A percentile compares a stretch with the other conserved stretches of the same genome.
These are phyloP conservation scores for Discoglossus pictus DNA, from an alignment of 2,797 vertebrate species.

Conservation along the genomic window DNA sequence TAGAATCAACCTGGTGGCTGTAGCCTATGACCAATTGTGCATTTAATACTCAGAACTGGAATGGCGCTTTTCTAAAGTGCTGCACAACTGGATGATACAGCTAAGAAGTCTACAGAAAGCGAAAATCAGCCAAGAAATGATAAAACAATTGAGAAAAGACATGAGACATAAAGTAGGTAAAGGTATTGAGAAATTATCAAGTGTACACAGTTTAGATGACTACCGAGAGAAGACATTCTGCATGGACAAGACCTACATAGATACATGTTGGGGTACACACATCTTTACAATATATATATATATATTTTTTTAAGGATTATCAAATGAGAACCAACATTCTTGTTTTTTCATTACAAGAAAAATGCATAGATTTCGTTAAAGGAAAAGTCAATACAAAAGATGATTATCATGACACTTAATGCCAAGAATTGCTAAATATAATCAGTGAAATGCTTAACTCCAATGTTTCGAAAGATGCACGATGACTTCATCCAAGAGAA, in stretches of 20 bases:
- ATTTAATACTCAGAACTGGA: conserved; percentile 65
- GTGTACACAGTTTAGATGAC: conserved; percentile 50
- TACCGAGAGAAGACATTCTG: conserved; percentile 27
- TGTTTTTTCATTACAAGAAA: conserved; percentile 54
- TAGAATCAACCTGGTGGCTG: conserved; percentile 63
- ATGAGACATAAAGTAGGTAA: conserved; percentile 59
- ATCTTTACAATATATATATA: too few species aligned
- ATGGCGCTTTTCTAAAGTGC: conserved; percentile 55
- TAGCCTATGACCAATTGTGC: conserved; percentile 68
- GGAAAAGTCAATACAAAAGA: conserved; percentile 59
- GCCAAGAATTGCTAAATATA: conserved; percentile 64
- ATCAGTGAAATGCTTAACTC: conserved; percentile 64
- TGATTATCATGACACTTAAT: conserved; percentile 70
- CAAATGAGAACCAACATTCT: too few species aligned
- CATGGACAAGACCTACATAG: conserved; percentile 31
- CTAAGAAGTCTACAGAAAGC: conserved; percentile 52
- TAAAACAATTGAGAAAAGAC: conserved; percentile 63
- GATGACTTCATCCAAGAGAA: conserved; percentile 61
- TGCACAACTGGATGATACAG: conserved; percentile 62
- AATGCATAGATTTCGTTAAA: conserved; percentile 60
- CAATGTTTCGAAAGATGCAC: conserved; percentile 69
- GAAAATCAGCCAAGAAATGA: conserved; percentile 63
- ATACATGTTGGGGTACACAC: too few species aligned
- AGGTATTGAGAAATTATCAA: conserved; percentile 62
- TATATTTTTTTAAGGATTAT: too few species aligned